These are phyloP conservation scores for Clarias fuscus DNA, from an alignment of 2,797 vertebrate genomes.

Conservation along the genomic window DNA sequence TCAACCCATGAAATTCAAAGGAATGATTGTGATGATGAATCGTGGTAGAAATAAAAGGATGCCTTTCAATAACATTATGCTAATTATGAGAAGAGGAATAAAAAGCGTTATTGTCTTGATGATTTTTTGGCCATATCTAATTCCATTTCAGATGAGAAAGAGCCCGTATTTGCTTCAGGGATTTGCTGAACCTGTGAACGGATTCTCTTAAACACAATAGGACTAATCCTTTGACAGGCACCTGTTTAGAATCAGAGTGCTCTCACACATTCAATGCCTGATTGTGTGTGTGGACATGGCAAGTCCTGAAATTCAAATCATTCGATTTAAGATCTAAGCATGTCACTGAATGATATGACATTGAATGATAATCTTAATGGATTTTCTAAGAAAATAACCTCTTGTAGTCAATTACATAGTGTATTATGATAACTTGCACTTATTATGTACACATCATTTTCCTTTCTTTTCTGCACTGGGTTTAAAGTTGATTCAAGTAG, in stretches of 20 bases:
- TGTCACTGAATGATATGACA: not conserved
- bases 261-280: conserved; percentile 28
- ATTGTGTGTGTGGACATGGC: conserved; percentile 40
- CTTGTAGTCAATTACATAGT: not conserved
- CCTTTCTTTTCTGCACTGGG: not conserved
- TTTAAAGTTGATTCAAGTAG: not conserved
- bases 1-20: conserved; percentile 49
- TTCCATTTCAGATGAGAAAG: conserved; percentile 40
- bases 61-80: conserved; percentile 47
- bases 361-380: not conserved
- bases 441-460: not conserved
- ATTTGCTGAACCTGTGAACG: conserved; percentile 38
- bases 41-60: conserved; percentile 40
- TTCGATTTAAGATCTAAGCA: too few relatives aligned
- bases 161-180: conserved; percentile 36
- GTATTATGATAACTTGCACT: not conserved
- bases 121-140: conserved; percentile 42
- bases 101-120: conserved; percentile 49
- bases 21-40: conserved; percentile 45
- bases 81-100: conserved; percentile 52
- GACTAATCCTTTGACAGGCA: conserved; percentile 55
- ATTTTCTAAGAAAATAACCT: not conserved
- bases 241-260: conserved; percentile 58
- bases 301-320: not conserved
- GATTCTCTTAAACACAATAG: conserved; percentile 54